Conservation (phyloP, 2,797 vertebrate species). For the Cossypha dichroa region DNA sequence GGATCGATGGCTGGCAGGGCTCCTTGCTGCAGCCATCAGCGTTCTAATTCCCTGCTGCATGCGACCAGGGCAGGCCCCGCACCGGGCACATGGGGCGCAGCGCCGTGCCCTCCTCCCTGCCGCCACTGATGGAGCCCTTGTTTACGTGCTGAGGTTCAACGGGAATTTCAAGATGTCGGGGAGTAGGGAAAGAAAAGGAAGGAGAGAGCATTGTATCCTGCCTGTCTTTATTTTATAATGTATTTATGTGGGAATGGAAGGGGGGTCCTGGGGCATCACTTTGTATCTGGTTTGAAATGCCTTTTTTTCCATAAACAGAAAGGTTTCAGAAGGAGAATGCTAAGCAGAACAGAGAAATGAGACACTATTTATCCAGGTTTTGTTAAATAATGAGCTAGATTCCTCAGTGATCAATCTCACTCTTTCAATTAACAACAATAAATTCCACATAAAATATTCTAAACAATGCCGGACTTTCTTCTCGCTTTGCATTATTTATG, state of each 20-base stretch:
- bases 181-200: neutral
- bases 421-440: constrained; percentile 61
- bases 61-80: neutral
- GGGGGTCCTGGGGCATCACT: neutral
- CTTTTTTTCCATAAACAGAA: neutral
- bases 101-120: neutral
- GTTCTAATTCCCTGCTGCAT: neutral
- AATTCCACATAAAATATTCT: constrained; percentile 63
- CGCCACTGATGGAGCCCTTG: neutral
- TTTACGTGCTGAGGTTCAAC: neutral
- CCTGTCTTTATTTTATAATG: neutral
- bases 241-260: neutral
- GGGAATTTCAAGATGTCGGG: neutral
- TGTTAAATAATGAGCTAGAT: constrained; percentile 57
- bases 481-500: constrained; percentile 51
- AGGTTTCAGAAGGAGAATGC: constrained; percentile 9
- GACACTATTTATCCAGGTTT: constrained; percentile 55
- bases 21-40: neutral
- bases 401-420: constrained; percentile 52
- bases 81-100: neutral
- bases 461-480: constrained; percentile 55
- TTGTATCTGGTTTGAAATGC: neutral
- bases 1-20: constrained; percentile 51
- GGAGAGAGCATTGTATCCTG: neutral
- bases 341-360: constrained; percentile 36